Evolutionary conservation across 2,888 invertebrate genomes (phyloP).

Genomic region (Chrysodeixis includens): DNA sequence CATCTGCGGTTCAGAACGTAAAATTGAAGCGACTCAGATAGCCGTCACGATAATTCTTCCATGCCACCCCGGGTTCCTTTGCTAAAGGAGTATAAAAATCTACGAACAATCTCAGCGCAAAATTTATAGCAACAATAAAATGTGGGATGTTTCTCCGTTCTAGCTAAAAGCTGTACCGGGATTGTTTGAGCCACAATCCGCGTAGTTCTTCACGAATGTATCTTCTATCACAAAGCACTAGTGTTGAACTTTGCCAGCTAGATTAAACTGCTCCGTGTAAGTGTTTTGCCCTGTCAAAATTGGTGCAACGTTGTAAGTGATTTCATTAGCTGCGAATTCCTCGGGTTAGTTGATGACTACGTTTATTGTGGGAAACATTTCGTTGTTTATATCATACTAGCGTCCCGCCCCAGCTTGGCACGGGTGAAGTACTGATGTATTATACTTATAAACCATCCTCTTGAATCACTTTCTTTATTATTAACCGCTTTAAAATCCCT

Average conservation of each 20-base stretch:
- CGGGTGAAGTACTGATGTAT: too few species aligned
- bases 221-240: conserved; percentile 56
- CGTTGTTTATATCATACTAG: conserved; percentile 5
- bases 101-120: conserved; percentile 84
- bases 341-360: conserved; percentile 35
- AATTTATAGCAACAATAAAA: conserved; percentile 88
- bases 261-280: conserved; percentile 53
- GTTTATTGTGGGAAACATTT: conserved; percentile 33
- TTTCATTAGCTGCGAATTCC: conserved; percentile 38
- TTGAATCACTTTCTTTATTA: too few species aligned
- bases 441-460: too few species aligned
- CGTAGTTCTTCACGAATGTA: conserved; percentile 60
- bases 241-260: conserved; percentile 54
- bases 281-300: conserved; percentile 48
- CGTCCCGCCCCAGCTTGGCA: too few species aligned
- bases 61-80: conserved; percentile 43
- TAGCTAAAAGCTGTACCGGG: conserved; percentile 72
- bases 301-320: conserved; percentile 56
- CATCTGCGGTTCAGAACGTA: conserved; percentile 38
- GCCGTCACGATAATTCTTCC: conserved; percentile 57
- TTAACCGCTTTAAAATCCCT: too few species aligned
- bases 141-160: conserved; percentile 80
- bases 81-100: conserved; percentile 80
- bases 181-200: conserved; percentile 57
- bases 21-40: conserved; percentile 51